Percentiles rank a stretch among this genome's conserved stretches.
Evolutionary conservation across 2,113 vertebrate species (phyloP).

Genomic region (Archocentrus centrarchus): DNA sequence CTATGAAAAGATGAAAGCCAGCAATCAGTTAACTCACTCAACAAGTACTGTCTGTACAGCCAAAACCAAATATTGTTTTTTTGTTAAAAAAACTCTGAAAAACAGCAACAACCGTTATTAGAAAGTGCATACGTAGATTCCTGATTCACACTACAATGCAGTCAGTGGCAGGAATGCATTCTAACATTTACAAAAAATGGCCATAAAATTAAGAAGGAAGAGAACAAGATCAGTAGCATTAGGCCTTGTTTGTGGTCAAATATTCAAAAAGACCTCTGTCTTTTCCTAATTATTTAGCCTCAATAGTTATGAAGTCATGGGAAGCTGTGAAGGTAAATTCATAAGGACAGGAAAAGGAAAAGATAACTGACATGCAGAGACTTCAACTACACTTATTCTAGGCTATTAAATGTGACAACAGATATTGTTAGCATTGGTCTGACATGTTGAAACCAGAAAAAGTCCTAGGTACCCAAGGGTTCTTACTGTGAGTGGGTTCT

Average conservation of each 20-base stretch:
- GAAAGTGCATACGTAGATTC: neutral
- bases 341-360: neutral
- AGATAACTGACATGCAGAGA: neutral
- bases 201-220: neutral
- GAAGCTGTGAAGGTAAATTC: neutral
- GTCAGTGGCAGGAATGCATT: neutral
- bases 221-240: neutral
- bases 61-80: neutral
- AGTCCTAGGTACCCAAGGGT: no score
- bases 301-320: neutral
- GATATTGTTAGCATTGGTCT: neutral
- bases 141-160: neutral
- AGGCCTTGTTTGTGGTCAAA: neutral
- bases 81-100: neutral
- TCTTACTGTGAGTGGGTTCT: no score
- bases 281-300: neutral
- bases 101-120: neutral
- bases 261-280: neutral
- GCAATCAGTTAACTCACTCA: neutral
- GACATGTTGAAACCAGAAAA: neutral
- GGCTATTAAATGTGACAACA: neutral
- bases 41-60: neutral
- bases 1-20: neutral
- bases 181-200: neutral
- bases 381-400: neutral